Conservation (phyloP, 2,113 vertebrate species). For the Oreochromis niloticus region DNA sequence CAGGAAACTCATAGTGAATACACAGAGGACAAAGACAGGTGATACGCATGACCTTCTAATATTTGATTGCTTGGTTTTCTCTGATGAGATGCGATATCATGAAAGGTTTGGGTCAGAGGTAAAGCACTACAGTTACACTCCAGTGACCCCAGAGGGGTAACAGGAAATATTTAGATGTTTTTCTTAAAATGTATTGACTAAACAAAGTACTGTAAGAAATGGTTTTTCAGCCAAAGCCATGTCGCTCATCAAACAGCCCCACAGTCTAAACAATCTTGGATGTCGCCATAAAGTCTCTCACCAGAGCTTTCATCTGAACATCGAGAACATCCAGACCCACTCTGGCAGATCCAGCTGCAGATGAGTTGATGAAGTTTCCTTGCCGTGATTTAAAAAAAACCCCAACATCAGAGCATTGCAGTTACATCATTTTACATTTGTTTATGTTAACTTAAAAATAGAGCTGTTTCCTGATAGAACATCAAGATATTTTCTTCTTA, state of each 20-base stretch:
- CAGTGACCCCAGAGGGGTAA: neutral
- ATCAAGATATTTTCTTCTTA: neutral
- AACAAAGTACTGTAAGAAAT: neutral
- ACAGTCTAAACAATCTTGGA: slow-evolving; percentile 41
- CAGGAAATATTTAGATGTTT: neutral
- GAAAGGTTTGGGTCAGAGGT: neutral
- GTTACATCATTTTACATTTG: neutral
- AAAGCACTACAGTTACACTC: neutral
- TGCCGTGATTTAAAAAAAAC: neutral
- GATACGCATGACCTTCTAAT: neutral
- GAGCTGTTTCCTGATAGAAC: neutral
- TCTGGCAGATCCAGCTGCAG: neutral
- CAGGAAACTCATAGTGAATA: neutral
- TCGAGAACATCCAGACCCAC: neutral
- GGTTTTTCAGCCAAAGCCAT: neutral
- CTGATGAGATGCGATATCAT: neutral
- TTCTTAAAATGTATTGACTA: neutral
- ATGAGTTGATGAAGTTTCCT: neutral
- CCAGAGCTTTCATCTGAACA: slow-evolving; percentile 29
- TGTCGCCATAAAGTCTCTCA: slow-evolving; percentile 28
- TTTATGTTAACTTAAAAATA: neutral
- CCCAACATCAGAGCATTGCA: neutral
- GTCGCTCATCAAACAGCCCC: slow-evolving; percentile 25
- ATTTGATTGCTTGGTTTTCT: neutral
- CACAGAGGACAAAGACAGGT: neutral